Base-by-base conservation (phyloP, 2,797 vertebrate genomes). In the Lemur catta region DNA sequence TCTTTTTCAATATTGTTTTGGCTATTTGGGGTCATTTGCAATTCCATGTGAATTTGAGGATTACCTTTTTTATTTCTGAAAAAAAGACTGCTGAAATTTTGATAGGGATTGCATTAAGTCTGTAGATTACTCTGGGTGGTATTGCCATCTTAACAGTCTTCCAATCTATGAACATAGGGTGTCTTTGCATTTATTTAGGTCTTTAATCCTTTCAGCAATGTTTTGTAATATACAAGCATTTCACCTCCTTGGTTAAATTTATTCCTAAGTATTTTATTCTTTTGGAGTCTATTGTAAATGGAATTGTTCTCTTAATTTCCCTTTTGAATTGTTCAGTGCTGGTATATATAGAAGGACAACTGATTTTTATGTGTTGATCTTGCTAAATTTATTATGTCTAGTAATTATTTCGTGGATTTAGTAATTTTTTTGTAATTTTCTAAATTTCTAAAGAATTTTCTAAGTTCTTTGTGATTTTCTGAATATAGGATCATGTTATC, bases 361-460 rank as follows among this genome's bases (percentile, higher is more conserved):
- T 57, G 38, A 24, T 33, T 88, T 69, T 61, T 81, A 59, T 61
- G 14, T 76, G 61, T 82, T 80, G 52, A 59, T 61, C 38, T 84
- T 74, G 78, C 20, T 35, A 11, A 65, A 67, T 67, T 75, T 91
- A 81, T 57, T 89, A 91, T 30, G 26, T 75, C 57, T 92, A 33
- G n/a, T 81, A 43, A 57, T 92, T 89, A n/a, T 63, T 85, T 86
- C 89, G 22, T 95, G 85, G 52, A 33, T 81, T 89, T 65, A 65
- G 63, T n/a, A 65, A 65, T 65, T 65, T 35, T 69, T 93, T 78
- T 78, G 41, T 74, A 28, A 63, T 57, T 85, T 80, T 69, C 35
- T 71, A 50, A 61, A 61, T 61, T 61, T 61, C 59, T 61, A 61
- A 28, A 12, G 10, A 28, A 12, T 55, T 78, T 87, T 87, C 14